Conservation (phyloP, 2,113 vertebrate species). For the Pogonocichla stellata region DNA sequence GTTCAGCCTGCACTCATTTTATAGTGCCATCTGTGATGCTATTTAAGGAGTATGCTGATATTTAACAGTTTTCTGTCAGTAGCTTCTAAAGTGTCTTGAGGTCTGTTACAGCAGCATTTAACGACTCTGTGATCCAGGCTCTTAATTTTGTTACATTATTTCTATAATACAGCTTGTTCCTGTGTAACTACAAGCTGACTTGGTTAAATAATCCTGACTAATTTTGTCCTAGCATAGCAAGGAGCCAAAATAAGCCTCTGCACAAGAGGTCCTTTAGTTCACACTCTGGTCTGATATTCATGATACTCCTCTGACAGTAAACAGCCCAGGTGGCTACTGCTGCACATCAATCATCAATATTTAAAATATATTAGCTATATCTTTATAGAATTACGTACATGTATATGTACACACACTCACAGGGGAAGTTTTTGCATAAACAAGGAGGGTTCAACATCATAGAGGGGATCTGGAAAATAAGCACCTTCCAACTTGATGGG, state of each 20-base stretch:
- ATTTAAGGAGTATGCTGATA: neutral
- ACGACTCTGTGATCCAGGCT: neutral
- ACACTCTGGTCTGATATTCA: neutral
- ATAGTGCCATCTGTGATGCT: conserved; percentile 6
- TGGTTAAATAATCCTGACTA: neutral
- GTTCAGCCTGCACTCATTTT: neutral
- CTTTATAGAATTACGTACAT: neutral
- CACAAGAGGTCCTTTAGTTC: neutral
- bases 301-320: neutral
- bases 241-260: neutral
- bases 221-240: neutral
- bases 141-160: neutral
- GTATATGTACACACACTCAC: neutral
- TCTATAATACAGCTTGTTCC: neutral
- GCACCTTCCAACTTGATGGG: neutral
- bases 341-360: neutral
- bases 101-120: neutral
- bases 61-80: neutral
- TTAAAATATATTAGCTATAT: neutral
- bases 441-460: neutral
- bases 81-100: neutral
- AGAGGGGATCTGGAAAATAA: neutral
- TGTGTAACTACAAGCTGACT: neutral
- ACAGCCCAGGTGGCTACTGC: neutral
- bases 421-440: neutral